Evolutionary conservation across 2,113 vertebrate species (phyloP).

Genomic region (Salminus brasiliensis): DNA sequence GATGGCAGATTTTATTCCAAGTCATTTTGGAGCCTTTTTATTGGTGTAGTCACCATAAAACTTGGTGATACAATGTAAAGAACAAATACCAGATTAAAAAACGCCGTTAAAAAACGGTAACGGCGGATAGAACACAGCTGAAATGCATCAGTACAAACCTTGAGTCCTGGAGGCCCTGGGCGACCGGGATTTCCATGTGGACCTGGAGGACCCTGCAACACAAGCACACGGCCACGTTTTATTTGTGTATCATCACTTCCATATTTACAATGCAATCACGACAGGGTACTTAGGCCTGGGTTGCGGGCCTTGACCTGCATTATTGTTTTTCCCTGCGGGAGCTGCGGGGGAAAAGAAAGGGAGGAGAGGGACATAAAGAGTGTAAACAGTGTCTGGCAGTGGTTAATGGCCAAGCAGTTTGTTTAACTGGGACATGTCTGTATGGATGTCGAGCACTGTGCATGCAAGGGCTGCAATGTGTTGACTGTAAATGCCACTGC

Average conservation of each 20-base stretch:
- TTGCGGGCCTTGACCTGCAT: constrained; percentile 33
- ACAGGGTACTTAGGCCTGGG: constrained; percentile 1
- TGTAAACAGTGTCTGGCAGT: constrained; percentile 16
- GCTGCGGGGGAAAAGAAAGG: constrained; percentile 13
- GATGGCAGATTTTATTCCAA: no score
- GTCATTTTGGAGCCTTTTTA: no score
- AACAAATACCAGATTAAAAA: no score
- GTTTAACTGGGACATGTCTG: constrained; percentile 14
- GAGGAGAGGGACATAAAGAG: constrained; percentile 1
- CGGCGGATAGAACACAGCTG: background rate
- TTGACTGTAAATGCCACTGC: background rate
- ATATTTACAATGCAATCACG: constrained; percentile 38
- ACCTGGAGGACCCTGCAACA: constrained; percentile 86
- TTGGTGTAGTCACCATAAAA: no score
- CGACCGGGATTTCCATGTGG: constrained; percentile 91
- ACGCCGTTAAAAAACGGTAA: no score
- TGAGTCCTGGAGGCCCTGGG: constrained; percentile 82
- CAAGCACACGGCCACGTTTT: constrained; percentile 51
- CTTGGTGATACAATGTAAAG: no score
- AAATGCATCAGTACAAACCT: constrained; percentile 74
- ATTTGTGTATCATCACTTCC: constrained; percentile 7
- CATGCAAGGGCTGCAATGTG: background rate
- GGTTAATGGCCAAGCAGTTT: background rate
- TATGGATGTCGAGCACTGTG: background rate
- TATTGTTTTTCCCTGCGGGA: constrained; percentile 26